Evolutionary conservation across 2,888 invertebrate species (phyloP).

Genomic region (Limnephilus marmoratus): DNA sequence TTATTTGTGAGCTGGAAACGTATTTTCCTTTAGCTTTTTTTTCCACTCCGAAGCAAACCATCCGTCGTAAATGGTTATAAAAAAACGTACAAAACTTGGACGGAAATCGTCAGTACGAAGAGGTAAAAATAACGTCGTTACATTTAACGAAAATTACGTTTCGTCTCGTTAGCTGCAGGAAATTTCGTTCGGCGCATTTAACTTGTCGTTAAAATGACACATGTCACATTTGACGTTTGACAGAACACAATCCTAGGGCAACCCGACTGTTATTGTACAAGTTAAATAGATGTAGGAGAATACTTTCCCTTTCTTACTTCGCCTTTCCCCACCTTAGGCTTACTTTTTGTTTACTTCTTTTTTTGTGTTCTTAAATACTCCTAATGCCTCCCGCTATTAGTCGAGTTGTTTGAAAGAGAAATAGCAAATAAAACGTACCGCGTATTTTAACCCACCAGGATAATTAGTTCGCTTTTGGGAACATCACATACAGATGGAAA

Average conservation of each 20-base stretch:
- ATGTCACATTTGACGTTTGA: slow-evolving; percentile 2
- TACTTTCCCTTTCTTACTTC: background rate
- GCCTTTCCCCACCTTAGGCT: background rate
- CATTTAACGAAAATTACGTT: slow-evolving; percentile 10
- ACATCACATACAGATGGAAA: too few relatives aligned
- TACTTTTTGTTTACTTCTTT: too few relatives aligned
- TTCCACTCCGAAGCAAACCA: background rate
- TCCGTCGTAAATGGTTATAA: background rate
- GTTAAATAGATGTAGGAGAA: background rate
- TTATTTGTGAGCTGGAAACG: background rate
- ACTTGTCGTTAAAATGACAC: background rate
- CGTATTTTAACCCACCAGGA: background rate
- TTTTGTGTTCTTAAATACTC: background rate
- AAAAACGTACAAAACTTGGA: background rate
- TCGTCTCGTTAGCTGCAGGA: slow-evolving; percentile 26
- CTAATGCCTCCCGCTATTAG: background rate
- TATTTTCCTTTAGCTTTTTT: background rate
- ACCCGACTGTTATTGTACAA: background rate
- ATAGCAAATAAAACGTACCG: background rate
- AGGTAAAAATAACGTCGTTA: slow-evolving; percentile 25
- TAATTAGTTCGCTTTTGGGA: too few relatives aligned
- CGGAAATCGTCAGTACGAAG: background rate
- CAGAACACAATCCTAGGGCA: background rate
- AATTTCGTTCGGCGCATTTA: slow-evolving; percentile 12
- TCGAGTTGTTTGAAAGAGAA: background rate